These are phyloP conservation scores for Psittacula derbiana DNA, from an alignment of 2,797 vertebrate species.

Conservation along the genomic window DNA sequence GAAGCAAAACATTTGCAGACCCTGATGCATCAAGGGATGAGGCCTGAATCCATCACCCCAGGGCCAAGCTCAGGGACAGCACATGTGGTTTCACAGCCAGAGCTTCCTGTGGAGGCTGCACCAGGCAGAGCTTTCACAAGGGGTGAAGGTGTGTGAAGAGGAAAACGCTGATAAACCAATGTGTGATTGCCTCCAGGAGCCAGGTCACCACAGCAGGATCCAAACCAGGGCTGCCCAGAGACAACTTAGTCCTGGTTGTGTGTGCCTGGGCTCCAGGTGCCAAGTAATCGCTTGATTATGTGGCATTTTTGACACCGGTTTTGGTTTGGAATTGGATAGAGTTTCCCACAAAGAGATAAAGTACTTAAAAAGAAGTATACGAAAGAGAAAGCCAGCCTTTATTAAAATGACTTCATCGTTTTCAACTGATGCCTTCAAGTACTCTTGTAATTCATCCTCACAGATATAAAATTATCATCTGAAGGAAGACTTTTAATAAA, in stretches of 20 bases:
- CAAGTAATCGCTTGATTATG: neutral
- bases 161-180: neutral
- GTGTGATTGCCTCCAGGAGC: fast-evolving
- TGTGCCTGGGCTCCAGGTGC: fast-evolving
- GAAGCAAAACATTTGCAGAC: neutral
- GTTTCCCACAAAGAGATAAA: conserved; percentile 39
- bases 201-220: neutral
- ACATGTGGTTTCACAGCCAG: neutral
- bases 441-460: conserved; percentile 51
- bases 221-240: neutral
- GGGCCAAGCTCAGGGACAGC: neutral
- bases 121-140: neutral
- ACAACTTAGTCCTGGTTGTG: neutral
- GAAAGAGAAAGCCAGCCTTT: conserved; percentile 37
- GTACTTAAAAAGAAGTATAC: conserved; percentile 43
- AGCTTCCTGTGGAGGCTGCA: too few relatives aligned
- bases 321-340: neutral
- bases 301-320: neutral
- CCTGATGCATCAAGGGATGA: fast-evolving
- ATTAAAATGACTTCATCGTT: conserved; percentile 57
- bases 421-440: conserved; percentile 33
- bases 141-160: fast-evolving
- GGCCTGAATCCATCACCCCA: neutral
- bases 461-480: conserved; percentile 58
- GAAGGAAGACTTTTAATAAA: conserved; percentile 63